phyloP scores from a whole-genome alignment of 1,140 invertebrate genomes.

The Papilio polyxenes region DNA sequence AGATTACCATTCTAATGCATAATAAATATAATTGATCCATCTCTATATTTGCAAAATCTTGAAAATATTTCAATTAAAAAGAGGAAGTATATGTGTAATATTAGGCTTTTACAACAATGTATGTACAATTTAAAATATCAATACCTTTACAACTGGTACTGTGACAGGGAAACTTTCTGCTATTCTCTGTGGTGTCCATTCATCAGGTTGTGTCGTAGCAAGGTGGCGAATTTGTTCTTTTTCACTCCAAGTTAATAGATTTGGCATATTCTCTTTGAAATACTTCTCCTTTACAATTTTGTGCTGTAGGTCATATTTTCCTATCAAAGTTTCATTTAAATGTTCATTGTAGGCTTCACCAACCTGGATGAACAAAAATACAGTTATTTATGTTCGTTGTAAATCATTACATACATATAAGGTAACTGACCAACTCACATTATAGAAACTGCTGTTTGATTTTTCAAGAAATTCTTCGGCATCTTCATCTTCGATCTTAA shows the following conservation, averaged over 20 bases:
- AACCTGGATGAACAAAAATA: conserved; percentile 49
- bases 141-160: conserved; percentile 81
- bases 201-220: conserved; percentile 83
- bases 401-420: background rate
- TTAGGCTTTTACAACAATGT: background rate
- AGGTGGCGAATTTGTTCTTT: conserved; percentile 90
- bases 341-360: conserved; percentile 66
- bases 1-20: too few relatives aligned
- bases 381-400: conserved; percentile 19
- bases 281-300: conserved; percentile 87
- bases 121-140: background rate
- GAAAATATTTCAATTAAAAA: too few relatives aligned
- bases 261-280: conserved; percentile 85
- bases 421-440: conserved; percentile 52
- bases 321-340: conserved; percentile 63
- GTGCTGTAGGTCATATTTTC: conserved; percentile 70
- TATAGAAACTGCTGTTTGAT: conserved; percentile 66
- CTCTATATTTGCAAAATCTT: too few relatives aligned
- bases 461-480: conserved; percentile 68
- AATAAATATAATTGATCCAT: too few relatives aligned
- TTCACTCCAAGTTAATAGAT: conserved; percentile 91
- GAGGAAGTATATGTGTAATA: too few relatives aligned
- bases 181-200: conserved; percentile 87
- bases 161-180: conserved; percentile 90
- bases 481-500: conserved; percentile 61